Evolutionary conservation across 2,797 vertebrate species (phyloP).

Genomic region (Myotis findleyi): DNA sequence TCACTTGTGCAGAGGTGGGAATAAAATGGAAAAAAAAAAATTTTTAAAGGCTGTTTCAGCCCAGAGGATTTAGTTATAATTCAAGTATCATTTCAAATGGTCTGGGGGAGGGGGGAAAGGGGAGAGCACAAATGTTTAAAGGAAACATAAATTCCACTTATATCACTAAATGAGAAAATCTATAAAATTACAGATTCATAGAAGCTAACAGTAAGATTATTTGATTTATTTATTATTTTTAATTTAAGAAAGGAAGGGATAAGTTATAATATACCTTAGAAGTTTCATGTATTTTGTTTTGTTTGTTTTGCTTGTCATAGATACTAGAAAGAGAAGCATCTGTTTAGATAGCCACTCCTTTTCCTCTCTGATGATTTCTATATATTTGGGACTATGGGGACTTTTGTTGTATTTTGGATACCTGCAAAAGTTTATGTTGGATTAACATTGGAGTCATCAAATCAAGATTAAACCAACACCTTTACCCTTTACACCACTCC

Average conservation of each 20-base stretch:
- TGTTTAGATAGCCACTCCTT: not conserved
- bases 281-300: not conserved
- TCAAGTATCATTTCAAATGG: constrained; percentile 3
- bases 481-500: not conserved
- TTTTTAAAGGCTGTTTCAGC: constrained; percentile 19
- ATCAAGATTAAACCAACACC: not conserved
- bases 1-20: not conserved
- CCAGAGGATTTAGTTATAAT: not conserved
- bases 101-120: not conserved
- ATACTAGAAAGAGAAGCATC: not conserved
- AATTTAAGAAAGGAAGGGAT: not conserved
- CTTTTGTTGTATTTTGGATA: not conserved
- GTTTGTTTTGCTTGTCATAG: not conserved
- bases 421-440: not conserved
- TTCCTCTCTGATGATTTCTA: not conserved
- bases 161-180: not conserved
- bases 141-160: not conserved
- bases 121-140: not conserved
- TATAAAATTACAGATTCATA: not conserved
- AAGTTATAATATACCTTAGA: not conserved
- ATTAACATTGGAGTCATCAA: not conserved
- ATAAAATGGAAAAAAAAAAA: not conserved
- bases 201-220: not conserved
- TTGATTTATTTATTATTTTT: not conserved
- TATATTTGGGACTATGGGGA: not conserved